These are phyloP conservation scores for Rotaria macrura DNA, from an alignment of 2,888 invertebrate species.

Conservation along the genomic window DNA sequence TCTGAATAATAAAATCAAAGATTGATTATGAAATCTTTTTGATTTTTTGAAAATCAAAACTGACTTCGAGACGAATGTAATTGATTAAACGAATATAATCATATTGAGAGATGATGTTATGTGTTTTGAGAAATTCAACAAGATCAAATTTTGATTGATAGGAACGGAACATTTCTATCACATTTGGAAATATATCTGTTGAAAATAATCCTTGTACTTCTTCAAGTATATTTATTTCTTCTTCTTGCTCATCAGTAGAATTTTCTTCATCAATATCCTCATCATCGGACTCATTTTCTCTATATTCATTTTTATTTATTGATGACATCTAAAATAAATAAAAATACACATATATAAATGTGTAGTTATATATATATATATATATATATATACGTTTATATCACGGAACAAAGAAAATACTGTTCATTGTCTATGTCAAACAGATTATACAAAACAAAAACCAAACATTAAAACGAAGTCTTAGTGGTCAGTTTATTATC, in stretches of 20 bases:
- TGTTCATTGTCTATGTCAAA: neutral
- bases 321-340: neutral
- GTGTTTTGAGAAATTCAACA: neutral
- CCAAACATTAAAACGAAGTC: neutral
- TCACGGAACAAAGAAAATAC: neutral
- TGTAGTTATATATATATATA: neutral
- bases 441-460: neutral
- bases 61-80: slow-evolving; percentile 51
- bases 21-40: neutral
- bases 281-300: neutral
- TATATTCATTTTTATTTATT: neutral
- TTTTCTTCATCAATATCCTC: neutral
- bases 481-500: neutral
- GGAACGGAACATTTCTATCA: neutral
- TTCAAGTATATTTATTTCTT: neutral
- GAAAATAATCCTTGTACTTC: neutral
- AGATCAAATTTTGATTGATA: neutral
- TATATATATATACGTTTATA: neutral
- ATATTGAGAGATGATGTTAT: slow-evolving; percentile 33
- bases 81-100: slow-evolving; percentile 43
- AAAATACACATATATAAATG: neutral
- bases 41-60: slow-evolving; percentile 44
- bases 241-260: neutral
- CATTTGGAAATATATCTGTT: neutral
- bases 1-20: slow-evolving; percentile 30